These are phyloP conservation scores for Lymantria dispar DNA, from an alignment of 2,888 invertebrate species.

Conservation along the genomic window DNA sequence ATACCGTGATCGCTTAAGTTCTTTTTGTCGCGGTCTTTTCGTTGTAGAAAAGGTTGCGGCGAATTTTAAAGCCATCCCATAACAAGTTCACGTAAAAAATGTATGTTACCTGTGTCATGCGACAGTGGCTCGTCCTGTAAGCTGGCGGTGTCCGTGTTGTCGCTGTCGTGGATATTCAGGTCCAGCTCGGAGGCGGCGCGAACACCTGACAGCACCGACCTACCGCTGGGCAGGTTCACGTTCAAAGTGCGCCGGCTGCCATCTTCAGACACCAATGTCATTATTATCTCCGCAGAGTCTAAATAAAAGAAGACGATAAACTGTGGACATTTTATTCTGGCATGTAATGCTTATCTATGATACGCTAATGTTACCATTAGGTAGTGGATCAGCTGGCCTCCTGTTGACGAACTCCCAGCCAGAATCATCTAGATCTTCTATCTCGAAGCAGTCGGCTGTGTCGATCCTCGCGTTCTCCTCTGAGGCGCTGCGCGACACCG, in stretches of 20 bases:
- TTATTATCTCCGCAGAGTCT: constrained; percentile 11
- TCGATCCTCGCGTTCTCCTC: constrained; percentile 48
- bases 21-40: too few relatives aligned
- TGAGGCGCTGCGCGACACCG: constrained; percentile 30
- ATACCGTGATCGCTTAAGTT: too few relatives aligned
- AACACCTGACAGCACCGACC: constrained; percentile 37
- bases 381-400: constrained; percentile 66
- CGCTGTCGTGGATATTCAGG: constrained; percentile 12
- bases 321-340: too few relatives aligned
- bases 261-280: constrained; percentile 3
- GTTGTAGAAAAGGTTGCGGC: too few relatives aligned
- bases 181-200: constrained; percentile 24
- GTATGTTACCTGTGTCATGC: neutral
- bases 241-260: constrained; percentile 5
- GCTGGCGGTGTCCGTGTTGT: constrained; percentile 31
- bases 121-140: constrained; percentile 33
- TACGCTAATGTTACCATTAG: constrained; percentile 51
- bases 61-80: too few relatives aligned
- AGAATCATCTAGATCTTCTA: constrained; percentile 75
- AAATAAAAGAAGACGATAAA: too few relatives aligned
- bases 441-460: constrained; percentile 78
- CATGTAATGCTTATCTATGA: too few relatives aligned
- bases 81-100: too few relatives aligned
- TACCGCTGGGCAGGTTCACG: neutral
- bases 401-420: constrained; percentile 75